phyloP scores from a whole-genome alignment of 1,140 invertebrate genomes.

The Cheumatopsyche charites region DNA sequence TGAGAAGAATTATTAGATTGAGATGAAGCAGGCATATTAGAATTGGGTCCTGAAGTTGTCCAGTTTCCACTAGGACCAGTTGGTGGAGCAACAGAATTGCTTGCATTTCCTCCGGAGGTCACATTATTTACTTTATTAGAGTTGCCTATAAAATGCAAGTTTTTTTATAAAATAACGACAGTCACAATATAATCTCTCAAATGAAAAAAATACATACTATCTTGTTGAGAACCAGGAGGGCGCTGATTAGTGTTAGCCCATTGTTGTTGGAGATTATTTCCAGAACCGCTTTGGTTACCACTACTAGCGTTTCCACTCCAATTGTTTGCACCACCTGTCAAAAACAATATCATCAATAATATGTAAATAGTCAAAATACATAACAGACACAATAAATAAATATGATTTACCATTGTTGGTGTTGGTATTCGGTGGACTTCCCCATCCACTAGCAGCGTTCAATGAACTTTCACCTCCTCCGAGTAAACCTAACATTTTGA shows the following conservation, averaged over 20 bases:
- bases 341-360: no score
- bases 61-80: slow-evolving; percentile 59
- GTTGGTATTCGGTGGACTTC: slow-evolving; percentile 70
- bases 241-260: slow-evolving; percentile 67
- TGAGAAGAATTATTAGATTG: slow-evolving; percentile 56
- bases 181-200: no score
- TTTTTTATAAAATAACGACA: no score
- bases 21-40: slow-evolving; percentile 52
- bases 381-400: background rate
- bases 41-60: slow-evolving; percentile 52
- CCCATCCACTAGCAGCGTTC: slow-evolving; percentile 76
- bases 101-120: slow-evolving; percentile 7
- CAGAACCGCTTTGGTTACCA: slow-evolving; percentile 60
- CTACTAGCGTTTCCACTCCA: slow-evolving; percentile 62
- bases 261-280: slow-evolving; percentile 62
- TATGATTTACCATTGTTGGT: slow-evolving; percentile 55
- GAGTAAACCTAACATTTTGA: slow-evolving; percentile 65
- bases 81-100: slow-evolving; percentile 49
- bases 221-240: slow-evolving; percentile 62
- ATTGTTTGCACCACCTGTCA: slow-evolving; percentile 58
- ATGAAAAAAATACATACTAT: slow-evolving; percentile 51
- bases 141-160: slow-evolving; percentile 40
- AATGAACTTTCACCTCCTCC: slow-evolving; percentile 81
- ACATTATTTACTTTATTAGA: slow-evolving; percentile 42
- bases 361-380: slow-evolving; percentile 18